Base-by-base conservation (phyloP, 2,113 vertebrate species). In the Tylochromis polylepis region DNA sequence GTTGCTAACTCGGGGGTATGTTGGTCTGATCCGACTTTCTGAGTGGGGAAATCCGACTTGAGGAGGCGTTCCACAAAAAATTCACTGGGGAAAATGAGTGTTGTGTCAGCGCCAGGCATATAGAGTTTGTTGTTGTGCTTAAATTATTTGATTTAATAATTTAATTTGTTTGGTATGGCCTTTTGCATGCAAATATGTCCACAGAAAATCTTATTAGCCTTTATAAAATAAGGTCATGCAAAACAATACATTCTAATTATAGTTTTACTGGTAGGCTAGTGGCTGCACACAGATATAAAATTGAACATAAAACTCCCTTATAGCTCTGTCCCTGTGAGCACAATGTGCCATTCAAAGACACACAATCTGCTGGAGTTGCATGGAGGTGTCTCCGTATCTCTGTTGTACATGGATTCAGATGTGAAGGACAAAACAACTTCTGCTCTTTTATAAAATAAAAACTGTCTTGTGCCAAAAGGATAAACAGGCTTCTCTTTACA, bases 351-450 rank as follows among this genome's bases (percentile, higher is more conserved):
- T 46, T 72, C 41, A 72, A 27, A 29, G 22, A 43, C 65, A 4
- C 22, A 72, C 41, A 72, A 18, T 18, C 22, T 72, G 67, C 38
- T 70, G 38, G 16, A 1, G n/a, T 10, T 43, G n/a, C 5, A 43
- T 70, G n/a, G 14, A 46, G 46, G 22, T 27, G 67, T 27, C 8
- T 72, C 41, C 22, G 18, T 75, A 49, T 72, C 65, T 70, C n/a
- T 34, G 58, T 15, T 75, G 41, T 20, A 49, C 43, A 4, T 72
- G 3, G 22, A 72, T 72, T 27, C 9, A 72, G 22, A 49, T 22
- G 27, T 29, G 43, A 75, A 72, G 2, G 22, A 27, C 22, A 24
- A 8, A 2, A 5, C 0, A 0, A 5, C 9, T 4, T 1, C 9
- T 0, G 8, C 15, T 75, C 22, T 11, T 51, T 51, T 29, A 31